phyloP scores from a whole-genome alignment of 2,113 vertebrate genomes.

The Anthoscopus minutus region DNA sequence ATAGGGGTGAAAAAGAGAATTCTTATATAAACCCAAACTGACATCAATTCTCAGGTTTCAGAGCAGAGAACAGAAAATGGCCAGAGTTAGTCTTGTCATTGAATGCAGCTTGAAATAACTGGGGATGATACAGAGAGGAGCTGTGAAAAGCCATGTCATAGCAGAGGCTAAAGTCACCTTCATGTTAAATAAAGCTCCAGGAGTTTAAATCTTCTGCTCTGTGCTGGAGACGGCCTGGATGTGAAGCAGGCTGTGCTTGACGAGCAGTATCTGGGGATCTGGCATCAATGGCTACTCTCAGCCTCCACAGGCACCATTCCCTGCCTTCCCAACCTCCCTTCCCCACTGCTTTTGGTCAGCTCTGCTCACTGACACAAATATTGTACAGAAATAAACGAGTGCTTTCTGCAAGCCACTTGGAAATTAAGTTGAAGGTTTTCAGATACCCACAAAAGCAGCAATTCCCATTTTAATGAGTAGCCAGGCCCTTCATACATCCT shows the following conservation, averaged over 20 bases:
- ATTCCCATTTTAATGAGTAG: neutral
- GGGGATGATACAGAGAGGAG: neutral
- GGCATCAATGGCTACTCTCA: neutral
- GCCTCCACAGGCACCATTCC: neutral
- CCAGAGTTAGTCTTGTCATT: neutral
- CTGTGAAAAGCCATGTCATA: neutral
- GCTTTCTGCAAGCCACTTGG: neutral
- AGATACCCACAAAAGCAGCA: neutral
- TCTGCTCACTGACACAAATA: neutral
- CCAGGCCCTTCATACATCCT: neutral
- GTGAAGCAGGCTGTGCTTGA: neutral
- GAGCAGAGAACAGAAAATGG: neutral
- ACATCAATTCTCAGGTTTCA: neutral
- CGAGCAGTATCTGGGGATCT: neutral
- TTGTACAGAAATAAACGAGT: neutral
- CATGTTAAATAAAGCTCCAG: neutral
- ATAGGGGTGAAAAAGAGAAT: neutral
- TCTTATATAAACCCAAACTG: neutral
- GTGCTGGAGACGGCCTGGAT: neutral
- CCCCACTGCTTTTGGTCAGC: neutral
- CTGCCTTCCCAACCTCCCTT: neutral
- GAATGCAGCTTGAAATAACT: neutral
- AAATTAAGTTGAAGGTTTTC: neutral
- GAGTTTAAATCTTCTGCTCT: neutral
- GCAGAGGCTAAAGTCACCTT: neutral